Conservation (phyloP, 2,888 invertebrate species). For the Lasius fuliginosus region DNA sequence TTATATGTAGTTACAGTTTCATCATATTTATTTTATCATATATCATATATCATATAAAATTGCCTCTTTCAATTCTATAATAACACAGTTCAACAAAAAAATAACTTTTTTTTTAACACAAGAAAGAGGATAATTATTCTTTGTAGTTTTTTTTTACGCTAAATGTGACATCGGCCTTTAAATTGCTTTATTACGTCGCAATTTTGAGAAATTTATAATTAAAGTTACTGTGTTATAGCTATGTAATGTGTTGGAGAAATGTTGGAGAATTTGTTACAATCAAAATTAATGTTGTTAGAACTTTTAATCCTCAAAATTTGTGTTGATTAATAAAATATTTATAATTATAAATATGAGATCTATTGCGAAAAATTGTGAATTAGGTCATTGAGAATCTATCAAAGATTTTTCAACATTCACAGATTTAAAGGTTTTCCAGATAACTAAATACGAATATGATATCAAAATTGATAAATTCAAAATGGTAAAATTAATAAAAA, state of each 20-base stretch:
- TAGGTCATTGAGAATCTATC: neutral
- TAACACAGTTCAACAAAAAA: neutral
- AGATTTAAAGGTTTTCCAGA: neutral
- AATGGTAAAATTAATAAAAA: neutral
- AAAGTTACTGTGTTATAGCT: neutral
- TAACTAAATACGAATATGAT: neutral
- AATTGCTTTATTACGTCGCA: neutral
- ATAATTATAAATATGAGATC: neutral
- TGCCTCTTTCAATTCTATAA: neutral
- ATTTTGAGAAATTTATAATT: neutral
- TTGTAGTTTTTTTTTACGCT: neutral
- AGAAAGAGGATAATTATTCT: neutral
- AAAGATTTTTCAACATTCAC: neutral
- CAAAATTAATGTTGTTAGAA: neutral
- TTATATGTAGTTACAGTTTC: conserved; percentile 4
- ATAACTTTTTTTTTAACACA: neutral
- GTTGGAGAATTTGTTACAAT: neutral
- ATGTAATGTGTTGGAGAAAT: neutral
- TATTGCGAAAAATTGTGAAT: neutral
- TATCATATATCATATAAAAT: neutral
- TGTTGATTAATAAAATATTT: neutral
- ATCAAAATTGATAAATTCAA: neutral
- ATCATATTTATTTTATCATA: neutral
- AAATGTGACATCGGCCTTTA: neutral
- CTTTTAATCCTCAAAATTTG: no score